Evolutionary conservation across 2,888 invertebrate genomes (phyloP).

Genomic region (Zygaena filipendulae): DNA sequence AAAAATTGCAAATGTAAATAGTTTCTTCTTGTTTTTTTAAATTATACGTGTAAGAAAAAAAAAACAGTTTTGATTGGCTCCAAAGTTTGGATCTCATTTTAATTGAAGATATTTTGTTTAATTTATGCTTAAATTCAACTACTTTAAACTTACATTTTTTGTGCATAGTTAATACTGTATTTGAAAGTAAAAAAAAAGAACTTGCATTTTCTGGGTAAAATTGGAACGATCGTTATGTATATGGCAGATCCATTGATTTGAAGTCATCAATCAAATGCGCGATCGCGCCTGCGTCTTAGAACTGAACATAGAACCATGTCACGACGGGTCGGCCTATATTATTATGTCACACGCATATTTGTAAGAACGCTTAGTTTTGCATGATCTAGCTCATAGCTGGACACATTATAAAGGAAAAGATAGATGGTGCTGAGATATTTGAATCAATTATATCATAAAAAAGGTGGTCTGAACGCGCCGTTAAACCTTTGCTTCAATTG

Average conservation of each 20-base stretch:
- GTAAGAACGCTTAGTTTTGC: constrained; percentile 31
- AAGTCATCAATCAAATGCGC: constrained; percentile 65
- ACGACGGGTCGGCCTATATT: constrained; percentile 49
- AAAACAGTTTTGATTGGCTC: constrained; percentile 34
- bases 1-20: constrained; percentile 50
- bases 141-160: constrained; percentile 7
- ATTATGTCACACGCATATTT: constrained; percentile 17
- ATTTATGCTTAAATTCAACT: constrained; percentile 18
- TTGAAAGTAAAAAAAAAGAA: too few species aligned
- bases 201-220: constrained; percentile 10
- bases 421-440: background rate
- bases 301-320: constrained; percentile 59
- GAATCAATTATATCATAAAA: too few species aligned
- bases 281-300: constrained; percentile 56
- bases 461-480: too few species aligned
- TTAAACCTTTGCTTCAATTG: too few species aligned
- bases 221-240: constrained; percentile 10
- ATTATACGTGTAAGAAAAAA: constrained; percentile 1
- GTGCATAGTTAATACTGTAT: constrained; percentile 11
- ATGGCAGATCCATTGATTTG: constrained; percentile 62
- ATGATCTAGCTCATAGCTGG: too few species aligned
- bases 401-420: background rate
- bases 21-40: constrained; percentile 23
- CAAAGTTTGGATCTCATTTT: constrained; percentile 32
- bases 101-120: constrained; percentile 6